Conservation (phyloP, 1,140 invertebrate species). For the Venturia canescens region DNA sequence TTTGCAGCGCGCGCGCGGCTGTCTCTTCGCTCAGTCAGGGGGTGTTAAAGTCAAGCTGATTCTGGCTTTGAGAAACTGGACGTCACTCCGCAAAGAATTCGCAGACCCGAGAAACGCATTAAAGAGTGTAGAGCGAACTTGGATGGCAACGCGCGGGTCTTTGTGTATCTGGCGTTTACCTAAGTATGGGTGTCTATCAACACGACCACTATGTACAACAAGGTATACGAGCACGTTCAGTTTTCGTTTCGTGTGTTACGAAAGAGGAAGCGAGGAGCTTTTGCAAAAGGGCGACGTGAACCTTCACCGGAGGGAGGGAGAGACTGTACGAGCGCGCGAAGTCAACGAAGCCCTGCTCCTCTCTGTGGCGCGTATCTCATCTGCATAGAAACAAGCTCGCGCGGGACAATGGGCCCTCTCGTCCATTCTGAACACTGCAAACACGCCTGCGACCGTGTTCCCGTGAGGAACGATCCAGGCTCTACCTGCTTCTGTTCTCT, state of each 20-base stretch:
- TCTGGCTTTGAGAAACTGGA: slow-evolving; percentile 12
- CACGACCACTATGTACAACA: background rate
- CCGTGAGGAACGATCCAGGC: slow-evolving; percentile 42
- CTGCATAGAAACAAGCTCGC: slow-evolving; percentile 75
- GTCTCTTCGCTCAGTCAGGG: slow-evolving; percentile 16
- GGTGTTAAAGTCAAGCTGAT: slow-evolving; percentile 21
- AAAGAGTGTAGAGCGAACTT: slow-evolving; percentile 46
- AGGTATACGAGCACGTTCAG: slow-evolving; percentile 19
- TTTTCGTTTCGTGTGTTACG: slow-evolving; percentile 37
- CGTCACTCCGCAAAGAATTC: slow-evolving; percentile 22
- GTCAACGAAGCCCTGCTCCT: background rate
- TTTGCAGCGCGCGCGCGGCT: background rate
- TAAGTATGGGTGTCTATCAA: background rate
- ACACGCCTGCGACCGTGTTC: slow-evolving; percentile 71
- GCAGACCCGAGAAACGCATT: slow-evolving; percentile 28
- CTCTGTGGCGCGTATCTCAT: slow-evolving; percentile 67
- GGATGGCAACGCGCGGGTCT: slow-evolving; percentile 25
- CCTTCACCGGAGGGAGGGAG: slow-evolving; percentile 9
- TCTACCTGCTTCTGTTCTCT: slow-evolving; percentile 31
- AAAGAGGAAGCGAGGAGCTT: slow-evolving; percentile 27
- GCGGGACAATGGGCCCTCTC: slow-evolving; percentile 71
- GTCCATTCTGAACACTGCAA: slow-evolving; percentile 73
- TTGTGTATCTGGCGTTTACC: background rate
- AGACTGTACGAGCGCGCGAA: background rate
- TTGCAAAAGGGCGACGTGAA: slow-evolving; percentile 34